phyloP scores from a whole-genome alignment of 2,797 vertebrate species.

The Dromococcyx pavoninus region DNA sequence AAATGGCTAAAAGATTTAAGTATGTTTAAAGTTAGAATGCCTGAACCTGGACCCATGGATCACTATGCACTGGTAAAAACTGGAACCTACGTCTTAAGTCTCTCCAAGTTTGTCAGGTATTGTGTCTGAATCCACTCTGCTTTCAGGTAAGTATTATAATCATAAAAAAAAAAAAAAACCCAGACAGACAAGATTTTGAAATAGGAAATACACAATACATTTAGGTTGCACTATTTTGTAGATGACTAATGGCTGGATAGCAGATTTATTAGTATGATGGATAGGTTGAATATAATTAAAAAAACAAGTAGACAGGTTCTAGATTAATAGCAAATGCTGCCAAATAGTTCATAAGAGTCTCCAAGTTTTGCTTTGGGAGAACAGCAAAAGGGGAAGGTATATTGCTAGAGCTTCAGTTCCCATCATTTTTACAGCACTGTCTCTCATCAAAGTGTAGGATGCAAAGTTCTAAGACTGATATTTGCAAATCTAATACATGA shows the following conservation, averaged over 20 bases:
- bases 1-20: not conserved
- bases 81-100: not conserved
- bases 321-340: not conserved
- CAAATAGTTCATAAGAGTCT: not conserved
- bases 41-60: not conserved
- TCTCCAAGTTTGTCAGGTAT: not conserved
- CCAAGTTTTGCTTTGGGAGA: constrained; percentile 12
- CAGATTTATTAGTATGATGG: not conserved
- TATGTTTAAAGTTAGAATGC: not conserved
- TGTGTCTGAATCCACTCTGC: not conserved
- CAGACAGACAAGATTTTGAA: not conserved
- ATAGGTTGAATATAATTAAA: not conserved
- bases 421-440: not conserved
- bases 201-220: not conserved
- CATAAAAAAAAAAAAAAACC: not conserved
- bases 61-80: not conserved
- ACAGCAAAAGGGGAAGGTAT: not conserved
- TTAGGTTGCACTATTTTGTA: not conserved
- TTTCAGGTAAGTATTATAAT: not conserved
- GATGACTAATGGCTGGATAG: not conserved
- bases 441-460: not conserved
- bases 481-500: not conserved
- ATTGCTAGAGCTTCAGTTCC: not conserved
- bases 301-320: not conserved
- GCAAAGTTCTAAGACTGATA: not conserved